Percentiles rank a stretch among this genome's conserved stretches.
Conservation (phyloP, 2,888 invertebrate genomes). For the Eutolmus rufibarbis region DNA sequence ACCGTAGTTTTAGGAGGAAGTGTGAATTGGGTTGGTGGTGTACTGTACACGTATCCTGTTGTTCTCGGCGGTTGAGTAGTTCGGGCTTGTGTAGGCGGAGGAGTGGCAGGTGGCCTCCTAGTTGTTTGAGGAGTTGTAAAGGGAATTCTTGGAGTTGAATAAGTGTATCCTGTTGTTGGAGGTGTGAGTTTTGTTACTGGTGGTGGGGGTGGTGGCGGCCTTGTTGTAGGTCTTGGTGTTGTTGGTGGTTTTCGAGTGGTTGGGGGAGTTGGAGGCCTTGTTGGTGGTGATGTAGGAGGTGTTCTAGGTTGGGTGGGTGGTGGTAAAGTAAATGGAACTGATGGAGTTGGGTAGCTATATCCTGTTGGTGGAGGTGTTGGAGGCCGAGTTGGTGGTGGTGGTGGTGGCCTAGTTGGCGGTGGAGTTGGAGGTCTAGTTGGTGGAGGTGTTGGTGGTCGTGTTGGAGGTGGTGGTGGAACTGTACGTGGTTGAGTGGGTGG, state of each 20-base stretch:
- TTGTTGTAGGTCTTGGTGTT: slow-evolving; percentile 41
- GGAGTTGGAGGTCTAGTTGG: slow-evolving; percentile 39
- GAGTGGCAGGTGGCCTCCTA: not conserved
- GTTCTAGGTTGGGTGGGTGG: not conserved
- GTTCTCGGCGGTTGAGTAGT: slow-evolving; percentile 26
- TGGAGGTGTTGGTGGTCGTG: not conserved
- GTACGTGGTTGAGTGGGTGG: slow-evolving; percentile 30
- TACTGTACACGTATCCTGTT: not conserved
- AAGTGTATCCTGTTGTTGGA: not conserved
- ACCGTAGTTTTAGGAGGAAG: slow-evolving; percentile 6
- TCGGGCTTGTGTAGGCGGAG: not conserved
- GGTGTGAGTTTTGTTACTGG: slow-evolving; percentile 40
- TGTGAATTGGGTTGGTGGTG: not conserved
- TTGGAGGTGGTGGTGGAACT: not conserved
- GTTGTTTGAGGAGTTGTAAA: slow-evolving; percentile 25
- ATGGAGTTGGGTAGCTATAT: slow-evolving; percentile 25
- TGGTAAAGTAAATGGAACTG: not conserved
- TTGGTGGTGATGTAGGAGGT: not conserved
- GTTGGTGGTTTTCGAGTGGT: not conserved
- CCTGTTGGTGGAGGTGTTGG: slow-evolving; percentile 36
- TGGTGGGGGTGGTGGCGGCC: slow-evolving; percentile 37
- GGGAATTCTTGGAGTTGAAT: slow-evolving; percentile 23
- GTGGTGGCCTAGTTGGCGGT: not conserved
- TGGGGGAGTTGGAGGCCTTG: not conserved
- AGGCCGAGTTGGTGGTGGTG: slow-evolving; percentile 40